phyloP scores from a whole-genome alignment of 2,888 invertebrate genomes.

The Drosophila tripunctata region DNA sequence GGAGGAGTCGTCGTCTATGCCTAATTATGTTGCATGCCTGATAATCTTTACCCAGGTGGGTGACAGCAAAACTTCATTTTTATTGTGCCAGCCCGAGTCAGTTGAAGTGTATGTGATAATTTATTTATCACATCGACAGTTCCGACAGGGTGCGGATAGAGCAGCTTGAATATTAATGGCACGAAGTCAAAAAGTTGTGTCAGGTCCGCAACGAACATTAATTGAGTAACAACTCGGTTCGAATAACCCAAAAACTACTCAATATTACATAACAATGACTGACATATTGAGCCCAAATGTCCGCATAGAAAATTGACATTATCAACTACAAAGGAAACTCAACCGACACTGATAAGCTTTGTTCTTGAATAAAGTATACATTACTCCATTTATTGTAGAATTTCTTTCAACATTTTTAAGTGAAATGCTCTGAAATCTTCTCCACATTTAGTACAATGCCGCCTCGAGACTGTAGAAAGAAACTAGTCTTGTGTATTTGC shows the following conservation, averaged over 20 bases:
- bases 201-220: neutral
- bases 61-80: conserved; percentile 34
- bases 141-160: neutral
- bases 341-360: conserved; percentile 32
- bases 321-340: neutral
- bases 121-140: conserved; percentile 47
- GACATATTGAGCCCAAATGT: conserved; percentile 21
- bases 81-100: conserved; percentile 13
- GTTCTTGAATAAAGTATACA: neutral
- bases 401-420: neutral
- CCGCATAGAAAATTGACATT: neutral
- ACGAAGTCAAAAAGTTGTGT: conserved; percentile 19
- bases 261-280: conserved; percentile 25
- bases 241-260: conserved; percentile 18
- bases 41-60: conserved; percentile 33
- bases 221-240: conserved; percentile 5
- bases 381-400: neutral
- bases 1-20: conserved; percentile 34
- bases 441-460: conserved; percentile 76
- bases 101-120: conserved; percentile 42
- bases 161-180: conserved; percentile 34
- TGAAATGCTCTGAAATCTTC: conserved; percentile 18
- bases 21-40: conserved; percentile 59
- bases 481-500: conserved; percentile 53
- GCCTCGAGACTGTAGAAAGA: conserved; percentile 65